These are phyloP conservation scores for Trichacis sp. DNA, from an alignment of 2,888 invertebrate species.

Conservation along the genomic window DNA sequence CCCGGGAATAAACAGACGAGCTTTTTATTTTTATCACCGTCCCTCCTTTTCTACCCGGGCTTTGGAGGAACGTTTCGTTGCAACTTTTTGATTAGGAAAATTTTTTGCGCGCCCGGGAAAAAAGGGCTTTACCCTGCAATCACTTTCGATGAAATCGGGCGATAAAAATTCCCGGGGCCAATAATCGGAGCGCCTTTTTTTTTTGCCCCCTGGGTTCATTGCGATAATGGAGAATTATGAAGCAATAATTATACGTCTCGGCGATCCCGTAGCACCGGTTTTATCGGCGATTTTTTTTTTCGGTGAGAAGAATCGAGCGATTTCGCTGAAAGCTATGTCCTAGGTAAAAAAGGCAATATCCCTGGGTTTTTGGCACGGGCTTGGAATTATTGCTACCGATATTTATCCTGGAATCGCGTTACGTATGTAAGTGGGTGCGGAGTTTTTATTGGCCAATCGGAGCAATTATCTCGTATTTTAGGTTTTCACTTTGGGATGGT, in stretches of 20 bases:
- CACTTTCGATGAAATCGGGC: too few species aligned
- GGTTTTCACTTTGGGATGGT: neutral
- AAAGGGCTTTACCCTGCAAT: too few species aligned
- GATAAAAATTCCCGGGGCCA: too few species aligned
- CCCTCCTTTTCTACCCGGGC: conserved; percentile 8
- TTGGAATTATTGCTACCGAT: conserved; percentile 22
- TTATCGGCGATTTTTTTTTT: conserved; percentile 24
- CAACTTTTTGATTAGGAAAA: conserved; percentile 32
- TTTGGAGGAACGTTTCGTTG: neutral
- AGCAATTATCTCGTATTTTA: neutral
- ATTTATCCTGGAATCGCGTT: conserved; percentile 17
- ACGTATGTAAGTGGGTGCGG: too few species aligned
- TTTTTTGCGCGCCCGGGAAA: conserved; percentile 13
- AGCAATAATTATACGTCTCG: conserved; percentile 50
- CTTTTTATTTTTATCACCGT: conserved; percentile 6
- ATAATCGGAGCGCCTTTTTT: too few species aligned
- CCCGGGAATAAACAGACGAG: conserved; percentile 11
- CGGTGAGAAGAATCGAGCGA: conserved; percentile 28
- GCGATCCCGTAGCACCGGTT: conserved; percentile 26
- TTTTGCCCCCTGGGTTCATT: conserved; percentile 20
- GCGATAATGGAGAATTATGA: conserved; percentile 50
- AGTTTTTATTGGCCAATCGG: neutral
- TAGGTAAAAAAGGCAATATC: too few species aligned
- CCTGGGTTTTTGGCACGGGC: conserved; percentile 14
- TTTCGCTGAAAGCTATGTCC: conserved; percentile 47